Percentiles rank a stretch among this genome's conserved stretches.
Conservation (phyloP, 2,797 vertebrate genomes). For the Megaceryle alcyon region DNA sequence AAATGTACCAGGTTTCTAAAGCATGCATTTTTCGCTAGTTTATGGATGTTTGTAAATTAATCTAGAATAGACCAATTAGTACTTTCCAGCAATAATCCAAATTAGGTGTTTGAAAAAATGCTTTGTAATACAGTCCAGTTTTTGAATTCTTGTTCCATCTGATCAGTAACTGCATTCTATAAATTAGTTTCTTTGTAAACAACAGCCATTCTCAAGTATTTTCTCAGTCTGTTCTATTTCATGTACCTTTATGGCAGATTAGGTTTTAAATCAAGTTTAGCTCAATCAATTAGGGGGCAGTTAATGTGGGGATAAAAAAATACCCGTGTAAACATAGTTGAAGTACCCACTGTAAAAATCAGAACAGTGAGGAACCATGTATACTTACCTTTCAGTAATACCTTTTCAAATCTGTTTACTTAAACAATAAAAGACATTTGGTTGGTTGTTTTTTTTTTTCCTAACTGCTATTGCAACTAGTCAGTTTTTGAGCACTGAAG, state of each 20-base stretch:
- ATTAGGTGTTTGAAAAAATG: constrained; percentile 57
- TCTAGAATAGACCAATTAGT: constrained; percentile 68
- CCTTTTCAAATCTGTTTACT: not conserved
- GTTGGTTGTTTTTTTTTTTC: not conserved
- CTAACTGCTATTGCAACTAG: not conserved
- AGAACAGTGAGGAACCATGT: not conserved
- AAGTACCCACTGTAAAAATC: not conserved
- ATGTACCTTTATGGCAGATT: not conserved
- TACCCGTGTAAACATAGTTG: not conserved
- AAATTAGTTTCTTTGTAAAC: constrained; percentile 61
- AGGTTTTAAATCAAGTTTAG: not conserved
- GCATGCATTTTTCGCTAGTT: constrained; percentile 80
- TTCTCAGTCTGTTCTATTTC: constrained; percentile 39
- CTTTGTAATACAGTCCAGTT: constrained; percentile 61
- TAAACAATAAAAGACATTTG: constrained; percentile 46
- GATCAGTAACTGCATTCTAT: constrained; percentile 49
- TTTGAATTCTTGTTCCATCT: constrained; percentile 48
- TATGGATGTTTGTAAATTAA: constrained; percentile 79
- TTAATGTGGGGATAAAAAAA: not conserved
- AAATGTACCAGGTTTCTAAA: constrained; percentile 74
- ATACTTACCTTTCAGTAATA: not conserved
- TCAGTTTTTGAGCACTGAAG: not conserved
- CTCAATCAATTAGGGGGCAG: not conserved
- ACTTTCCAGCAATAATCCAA: constrained; percentile 78
- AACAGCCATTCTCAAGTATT: constrained; percentile 29